Evolutionary conservation across 2,797 vertebrate species (phyloP), one percentile per base, ranked within the genome.

Genomic region (Amblyraja radiata): DNA sequence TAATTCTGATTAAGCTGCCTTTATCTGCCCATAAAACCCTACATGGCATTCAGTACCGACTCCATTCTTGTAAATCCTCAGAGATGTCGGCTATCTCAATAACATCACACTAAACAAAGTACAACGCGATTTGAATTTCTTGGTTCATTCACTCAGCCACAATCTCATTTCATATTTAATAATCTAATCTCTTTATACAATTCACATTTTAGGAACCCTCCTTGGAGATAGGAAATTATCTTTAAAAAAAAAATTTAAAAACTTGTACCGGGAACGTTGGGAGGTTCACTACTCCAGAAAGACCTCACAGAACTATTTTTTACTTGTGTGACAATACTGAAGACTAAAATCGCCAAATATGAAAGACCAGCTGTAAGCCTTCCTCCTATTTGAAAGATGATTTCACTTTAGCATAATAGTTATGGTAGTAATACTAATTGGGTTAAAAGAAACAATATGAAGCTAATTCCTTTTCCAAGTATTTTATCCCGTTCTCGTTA

Each of bases 121-220:
- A 68, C n/a, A 88, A 88, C 25, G 46, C 54, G 71, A 92, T 74
- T 76, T 39, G 68, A 92, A 54, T 92, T 92, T 92, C 76, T 74
- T 76, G 71, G 71, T 92, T 76, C 71, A 74, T 54, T 92, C 90
- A 76, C 71, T 0, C 90, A 92, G 90, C 28, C 39, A 54, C 90
- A 92, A 91, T 76, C 90, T 76, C 71, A 92, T 73, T 74, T 92
- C 25, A 5, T 92, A 92, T 11, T 92, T 92, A 74, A 88, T 88
- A 88, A 76, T 92, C 90, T 92, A 73, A 92, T 92, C 71, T 76
- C 46, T 46, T 54, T 92, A 54, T 71, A 92, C 71, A 92, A 92
- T 92, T 92, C 71, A 76, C 71, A 92, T 23, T 25, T 46, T 54
- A 92, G 90, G 71, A 76, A 76, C 23, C 68, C 36, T 92, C 68